Evolutionary conservation across 2,888 invertebrate genomes (phyloP), one percentile per base, ranked within the genome.

Genomic region (Aspidiotus rigidus): DNA sequence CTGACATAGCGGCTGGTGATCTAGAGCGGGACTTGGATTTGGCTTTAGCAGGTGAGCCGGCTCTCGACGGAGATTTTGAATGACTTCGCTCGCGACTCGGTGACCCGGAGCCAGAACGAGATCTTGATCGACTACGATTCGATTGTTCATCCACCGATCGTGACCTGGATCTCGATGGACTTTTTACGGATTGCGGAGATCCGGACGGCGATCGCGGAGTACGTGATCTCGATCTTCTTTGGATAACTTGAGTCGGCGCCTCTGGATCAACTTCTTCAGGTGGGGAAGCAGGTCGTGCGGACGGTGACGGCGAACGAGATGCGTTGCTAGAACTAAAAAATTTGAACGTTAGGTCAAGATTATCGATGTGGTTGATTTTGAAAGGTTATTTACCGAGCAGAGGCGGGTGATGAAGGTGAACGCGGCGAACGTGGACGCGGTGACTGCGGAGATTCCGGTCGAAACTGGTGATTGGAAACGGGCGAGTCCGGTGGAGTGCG

Each of bases 21-120:
- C 73, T 69, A 9, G 74, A 74, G 53, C 73, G 71, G 15, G 74
- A 76, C 17, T 73, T 74, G 69, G 74, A 73, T n/a, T 71, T 71
- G 10, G 74, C 74, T 28, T 28, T 28, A 11, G 77, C 73, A 39
- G 63, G 63, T 15, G 75, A 75, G 13, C 72, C 17, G 17, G 17
- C 28, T 8, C 16, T 41, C 6, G 66, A 66, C n/a, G 54, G 13
- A 10, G 66, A 66, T 17, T 59, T 62, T 11, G 60, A 49, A 71
- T 49, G 49, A 2, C 28, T 28, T n/a, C 59, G 55, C 9, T 73
- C 74, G 28, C 71, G 64, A 54, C 70, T 69, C 10, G 49, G 49
- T 2, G 49, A 73, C n/a, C 72, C 69, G 28, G 74, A 74, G 60
- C 72, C 71, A 2, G 73, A 74, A 41, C 70, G 73, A 57, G 73